These are phyloP conservation scores for Peromyscus maniculatus DNA, from an alignment of 2,113 vertebrate genomes.

Conservation along the genomic window DNA sequence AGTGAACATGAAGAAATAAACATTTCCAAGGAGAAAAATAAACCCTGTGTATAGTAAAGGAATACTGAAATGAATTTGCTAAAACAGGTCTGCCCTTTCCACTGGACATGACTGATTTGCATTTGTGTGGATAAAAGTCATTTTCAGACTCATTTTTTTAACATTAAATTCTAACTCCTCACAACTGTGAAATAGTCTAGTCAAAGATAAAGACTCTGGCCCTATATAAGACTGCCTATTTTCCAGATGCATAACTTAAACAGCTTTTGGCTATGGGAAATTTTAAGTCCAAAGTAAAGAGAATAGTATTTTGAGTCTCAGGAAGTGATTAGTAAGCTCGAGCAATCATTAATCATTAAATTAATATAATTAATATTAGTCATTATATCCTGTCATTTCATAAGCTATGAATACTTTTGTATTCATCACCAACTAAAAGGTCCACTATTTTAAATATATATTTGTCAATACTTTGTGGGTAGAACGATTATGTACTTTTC, in stretches of 20 bases:
- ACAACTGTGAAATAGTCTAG: background rate
- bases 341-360: background rate
- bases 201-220: background rate
- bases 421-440: background rate
- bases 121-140: background rate
- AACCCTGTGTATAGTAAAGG: background rate
- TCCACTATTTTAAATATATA: background rate
- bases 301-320: background rate
- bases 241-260: background rate
- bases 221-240: background rate
- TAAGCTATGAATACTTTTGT: slow-evolving; percentile 24
- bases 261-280: background rate
- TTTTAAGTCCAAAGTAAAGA: slow-evolving; percentile 25
- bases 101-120: background rate
- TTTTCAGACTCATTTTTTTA: background rate
- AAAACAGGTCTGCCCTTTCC: background rate
- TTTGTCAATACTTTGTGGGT: background rate
- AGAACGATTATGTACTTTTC: background rate
- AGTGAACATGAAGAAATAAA: background rate
- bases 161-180: background rate
- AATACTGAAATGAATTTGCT: slow-evolving; percentile 6
- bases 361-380: no score
- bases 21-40: background rate
- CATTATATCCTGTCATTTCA: slow-evolving; percentile 6
- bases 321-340: background rate